Base-by-base conservation (phyloP, 2,797 vertebrate species). In the Arctocebus calabarensis region DNA sequence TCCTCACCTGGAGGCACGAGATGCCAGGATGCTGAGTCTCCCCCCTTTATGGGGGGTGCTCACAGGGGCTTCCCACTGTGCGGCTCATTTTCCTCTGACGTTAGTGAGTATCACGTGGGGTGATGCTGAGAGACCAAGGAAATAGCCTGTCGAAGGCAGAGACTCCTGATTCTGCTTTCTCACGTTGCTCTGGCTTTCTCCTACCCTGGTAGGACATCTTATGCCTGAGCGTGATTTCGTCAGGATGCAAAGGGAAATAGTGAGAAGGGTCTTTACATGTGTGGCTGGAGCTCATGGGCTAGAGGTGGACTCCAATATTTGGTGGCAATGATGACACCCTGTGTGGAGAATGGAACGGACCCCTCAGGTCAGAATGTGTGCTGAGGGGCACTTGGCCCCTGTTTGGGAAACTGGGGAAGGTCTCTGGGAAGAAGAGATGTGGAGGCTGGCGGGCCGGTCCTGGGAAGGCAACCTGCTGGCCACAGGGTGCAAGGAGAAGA, bases 321-420 rank as follows among this genome's bases (percentile, higher is more conserved):
- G 43, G 59, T 48, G 43, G 10, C 43, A 7, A 43, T 29, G 37
- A 43, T 34, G 20, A 34, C 20, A 10, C 6, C 1, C 10, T 23
- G 27, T 20, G 25, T 17, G 13, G 5, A 14, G 12, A 17, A 7
- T 7, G 3, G 8, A 0, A 0, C 7, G 25, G 45, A n/a, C 19
- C 2, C 25, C 16, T 12, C 4, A 2, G 48, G 23, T 37, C 16
- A 0, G 23, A 3, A 22, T 2, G n/a, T 16, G 12, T 16, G 6
- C 25, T 5, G 52, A 22, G 43, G 32, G 32, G 59, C 20, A n/a
- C 0, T 4, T 17, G n/a, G 22, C 61, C 48, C 29, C n/a, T 10
- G 4, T 43, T 34, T 16, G 62, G 62, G 79, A 43, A 62, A 9
- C 52, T 7, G 1, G 17, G 25, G 25, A 29, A 34, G 12, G 27